Evolutionary conservation across 2,888 invertebrate genomes (phyloP).

Genomic region (Pollenia angustigena): DNA sequence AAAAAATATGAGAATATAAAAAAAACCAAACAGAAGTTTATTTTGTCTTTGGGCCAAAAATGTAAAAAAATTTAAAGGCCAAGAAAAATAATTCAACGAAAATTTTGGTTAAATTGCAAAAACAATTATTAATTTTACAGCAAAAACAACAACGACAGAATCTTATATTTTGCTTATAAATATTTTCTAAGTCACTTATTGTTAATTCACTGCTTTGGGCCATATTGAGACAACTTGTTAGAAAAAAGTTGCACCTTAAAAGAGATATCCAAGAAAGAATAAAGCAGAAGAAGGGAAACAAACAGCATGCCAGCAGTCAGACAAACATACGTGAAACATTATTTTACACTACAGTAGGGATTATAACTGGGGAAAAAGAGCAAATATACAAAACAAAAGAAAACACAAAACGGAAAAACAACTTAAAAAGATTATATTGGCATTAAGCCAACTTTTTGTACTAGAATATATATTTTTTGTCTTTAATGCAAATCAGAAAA

Average conservation of each 20-base stretch:
- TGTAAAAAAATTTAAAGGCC: background rate
- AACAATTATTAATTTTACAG: too few species aligned
- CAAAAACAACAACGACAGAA: too few species aligned
- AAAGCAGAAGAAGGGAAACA: background rate
- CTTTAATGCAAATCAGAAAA: too few species aligned
- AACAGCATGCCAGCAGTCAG: constrained; percentile 64
- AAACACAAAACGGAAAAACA: constrained; percentile 3
- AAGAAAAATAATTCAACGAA: background rate
- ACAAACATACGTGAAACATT: constrained; percentile 60
- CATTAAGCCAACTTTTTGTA: constrained; percentile 32
- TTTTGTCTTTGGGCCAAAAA: constrained; percentile 48
- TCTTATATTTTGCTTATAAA: too few species aligned
- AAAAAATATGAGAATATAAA: background rate
- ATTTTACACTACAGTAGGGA: constrained; percentile 38
- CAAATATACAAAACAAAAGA: background rate
- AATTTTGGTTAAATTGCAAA: constrained; percentile 18
- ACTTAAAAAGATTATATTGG: constrained; percentile 31
- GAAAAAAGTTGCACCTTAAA: background rate
- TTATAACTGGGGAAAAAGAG: background rate
- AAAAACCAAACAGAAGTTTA: constrained; percentile 1
- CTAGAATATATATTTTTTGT: too few species aligned
- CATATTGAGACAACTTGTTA: constrained; percentile 3
- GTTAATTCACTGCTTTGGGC: constrained; percentile 59
- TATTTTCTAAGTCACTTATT: constrained; percentile 36
- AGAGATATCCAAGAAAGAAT: too few species aligned